phyloP scores from a whole-genome alignment of 2,113 vertebrate species.

The Glaucidium brasilianum region DNA sequence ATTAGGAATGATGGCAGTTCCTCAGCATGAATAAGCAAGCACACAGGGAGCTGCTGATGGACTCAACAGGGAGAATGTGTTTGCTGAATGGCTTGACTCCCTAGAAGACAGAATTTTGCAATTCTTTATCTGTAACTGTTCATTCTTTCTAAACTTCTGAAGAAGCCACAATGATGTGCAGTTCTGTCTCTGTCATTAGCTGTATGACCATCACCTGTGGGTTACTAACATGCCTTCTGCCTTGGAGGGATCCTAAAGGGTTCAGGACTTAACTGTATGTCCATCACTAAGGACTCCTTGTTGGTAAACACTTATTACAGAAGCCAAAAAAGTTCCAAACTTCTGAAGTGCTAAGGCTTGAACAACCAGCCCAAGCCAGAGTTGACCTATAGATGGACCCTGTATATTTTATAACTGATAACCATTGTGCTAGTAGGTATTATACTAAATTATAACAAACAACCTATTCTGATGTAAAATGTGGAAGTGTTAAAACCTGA shows the following conservation, averaged over 20 bases:
- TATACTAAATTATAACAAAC: too few relatives aligned
- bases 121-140: background rate
- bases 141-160: background rate
- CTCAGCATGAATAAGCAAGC: background rate
- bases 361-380: too few relatives aligned
- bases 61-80: background rate
- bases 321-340: background rate
- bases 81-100: background rate
- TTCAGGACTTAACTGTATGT: background rate
- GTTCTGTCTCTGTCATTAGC: background rate
- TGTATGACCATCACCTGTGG: rapidly evolving
- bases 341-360: too few relatives aligned
- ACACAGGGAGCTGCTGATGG: background rate
- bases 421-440: too few relatives aligned
- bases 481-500: too few relatives aligned
- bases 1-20: background rate
- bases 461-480: too few relatives aligned
- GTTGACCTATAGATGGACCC: too few relatives aligned
- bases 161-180: background rate
- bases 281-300: background rate
- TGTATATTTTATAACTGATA: too few relatives aligned
- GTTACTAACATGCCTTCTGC: background rate
- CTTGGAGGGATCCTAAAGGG: background rate
- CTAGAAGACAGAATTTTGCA: background rate
- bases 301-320: background rate